A percentile compares a stretch with the other conserved stretches of the same genome.
Evolutionary conservation across 23 tunicate species (phyloP).

Genomic region (Botrylloides violaceus): DNA sequence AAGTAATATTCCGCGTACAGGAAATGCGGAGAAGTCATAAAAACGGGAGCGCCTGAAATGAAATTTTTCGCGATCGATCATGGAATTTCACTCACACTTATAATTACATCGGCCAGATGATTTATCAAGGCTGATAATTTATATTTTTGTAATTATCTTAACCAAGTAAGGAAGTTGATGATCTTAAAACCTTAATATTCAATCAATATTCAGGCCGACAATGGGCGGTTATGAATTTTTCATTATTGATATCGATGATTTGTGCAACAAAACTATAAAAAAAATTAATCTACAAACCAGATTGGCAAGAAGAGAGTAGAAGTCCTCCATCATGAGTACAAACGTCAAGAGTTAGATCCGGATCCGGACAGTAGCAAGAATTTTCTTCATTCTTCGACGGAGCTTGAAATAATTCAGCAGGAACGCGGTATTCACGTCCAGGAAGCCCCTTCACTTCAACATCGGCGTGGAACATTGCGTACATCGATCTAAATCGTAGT

Average conservation of each 20-base stretch:
- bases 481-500: constrained; percentile 48
- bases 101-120: no score
- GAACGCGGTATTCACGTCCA: constrained; percentile 56
- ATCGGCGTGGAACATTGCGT: constrained; percentile 38
- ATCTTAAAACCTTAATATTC: no score
- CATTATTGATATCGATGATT: neutral
- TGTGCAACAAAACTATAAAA: neutral
- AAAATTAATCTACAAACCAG: constrained; percentile 39
- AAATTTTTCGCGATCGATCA: no score
- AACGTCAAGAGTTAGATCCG: constrained; percentile 21
- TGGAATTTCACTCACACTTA: no score
- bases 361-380: constrained; percentile 59
- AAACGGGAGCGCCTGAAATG: constrained; percentile 65
- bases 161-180: no score
- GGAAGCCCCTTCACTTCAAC: constrained; percentile 41
- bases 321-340: constrained; percentile 73
- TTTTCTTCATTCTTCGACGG: constrained; percentile 46
- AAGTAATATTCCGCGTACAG: constrained; percentile 56
- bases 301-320: constrained; percentile 30
- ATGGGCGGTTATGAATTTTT: neutral
- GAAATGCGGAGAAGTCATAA: constrained; percentile 76
- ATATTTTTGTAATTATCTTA: no score
- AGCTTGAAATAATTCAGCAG: constrained; percentile 47
- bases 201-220: no score
- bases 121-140: no score